Evolutionary conservation across 2,113 vertebrate species (phyloP), one percentile per base, ranked within the genome.

Genomic region (Pseudolaguvia tuberculata): DNA sequence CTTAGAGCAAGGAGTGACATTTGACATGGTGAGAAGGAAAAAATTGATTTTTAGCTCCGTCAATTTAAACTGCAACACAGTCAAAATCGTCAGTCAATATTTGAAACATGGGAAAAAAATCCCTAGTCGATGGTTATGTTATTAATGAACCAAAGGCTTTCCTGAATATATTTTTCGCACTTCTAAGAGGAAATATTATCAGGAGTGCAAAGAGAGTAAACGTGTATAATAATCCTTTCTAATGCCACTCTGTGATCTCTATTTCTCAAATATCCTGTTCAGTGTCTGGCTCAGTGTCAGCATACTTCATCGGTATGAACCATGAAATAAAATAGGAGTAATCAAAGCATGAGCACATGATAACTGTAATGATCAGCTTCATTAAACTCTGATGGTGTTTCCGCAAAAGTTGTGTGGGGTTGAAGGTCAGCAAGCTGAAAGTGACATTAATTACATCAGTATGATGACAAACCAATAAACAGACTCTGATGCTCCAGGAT

Each of bases 101-200:
- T 29, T n/a, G 52, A 35, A 48, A 27, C 14, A 31, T 52, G 39
- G 39, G 27, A 63, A 48, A 51, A n/a, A 39, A 0, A 10, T n/a
- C 48, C 15, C 29, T n/a, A 66, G 23, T 50, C 6, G 20, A 23
- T 29, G 42, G 62, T 35, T 65, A 29, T 62, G 7, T 65, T 21
- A 72, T 59, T 75, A 47, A 39, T 31, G 18, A 66, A 66, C 14
- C 23, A 67, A 68, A 48, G 35, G 39, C 39, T 68, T 21, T 13
- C 5, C 52, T 13, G 73, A 74, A 79, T 81, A 78, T 79, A 76
- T 77, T 47, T 70, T 69, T 15, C 65, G 6, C 21, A 65, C 39
- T 42, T 82, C 29, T 73, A 59, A 66, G 70, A 76, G n/a, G 52
- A 57, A 72, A 76, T 63, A 61, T 47, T 69, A 61, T 62, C 51